Percentiles rank a stretch among this genome's conserved stretches.
phyloP scores from a whole-genome alignment of 2,113 vertebrate genomes.

The Gopherus flavomarginatus region DNA sequence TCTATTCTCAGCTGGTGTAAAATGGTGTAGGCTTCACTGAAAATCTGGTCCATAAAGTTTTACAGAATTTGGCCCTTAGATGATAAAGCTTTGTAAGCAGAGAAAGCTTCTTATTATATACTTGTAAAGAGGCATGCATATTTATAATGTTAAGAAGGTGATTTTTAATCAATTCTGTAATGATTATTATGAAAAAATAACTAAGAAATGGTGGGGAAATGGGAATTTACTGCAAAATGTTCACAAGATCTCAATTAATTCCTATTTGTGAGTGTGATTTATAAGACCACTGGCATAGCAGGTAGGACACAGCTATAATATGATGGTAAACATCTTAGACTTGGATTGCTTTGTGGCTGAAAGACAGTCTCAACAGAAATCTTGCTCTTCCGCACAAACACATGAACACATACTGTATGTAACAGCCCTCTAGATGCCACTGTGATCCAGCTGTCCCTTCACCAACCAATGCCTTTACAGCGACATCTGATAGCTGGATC shows the following conservation, averaged over 20 bases:
- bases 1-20: background rate
- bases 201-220: background rate
- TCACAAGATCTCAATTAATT: background rate
- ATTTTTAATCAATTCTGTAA: background rate
- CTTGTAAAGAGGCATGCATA: background rate
- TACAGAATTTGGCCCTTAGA: background rate
- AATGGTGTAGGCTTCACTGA: fast-evolving
- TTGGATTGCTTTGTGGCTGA: background rate
- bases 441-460: conserved; percentile 58
- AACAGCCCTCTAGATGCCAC: conserved; percentile 72
- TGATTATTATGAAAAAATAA: background rate
- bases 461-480: background rate
- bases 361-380: background rate
- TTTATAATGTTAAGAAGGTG: background rate
- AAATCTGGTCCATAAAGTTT: fast-evolving
- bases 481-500: background rate
- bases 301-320: background rate
- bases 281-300: fast-evolving
- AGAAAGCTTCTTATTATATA: background rate
- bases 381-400: background rate
- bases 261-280: background rate
- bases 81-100: background rate
- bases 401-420: background rate
- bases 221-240: background rate
- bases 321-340: fast-evolving